phyloP scores from a whole-genome alignment of 1,140 invertebrate genomes.

The Conopomorpha cramerella region DNA sequence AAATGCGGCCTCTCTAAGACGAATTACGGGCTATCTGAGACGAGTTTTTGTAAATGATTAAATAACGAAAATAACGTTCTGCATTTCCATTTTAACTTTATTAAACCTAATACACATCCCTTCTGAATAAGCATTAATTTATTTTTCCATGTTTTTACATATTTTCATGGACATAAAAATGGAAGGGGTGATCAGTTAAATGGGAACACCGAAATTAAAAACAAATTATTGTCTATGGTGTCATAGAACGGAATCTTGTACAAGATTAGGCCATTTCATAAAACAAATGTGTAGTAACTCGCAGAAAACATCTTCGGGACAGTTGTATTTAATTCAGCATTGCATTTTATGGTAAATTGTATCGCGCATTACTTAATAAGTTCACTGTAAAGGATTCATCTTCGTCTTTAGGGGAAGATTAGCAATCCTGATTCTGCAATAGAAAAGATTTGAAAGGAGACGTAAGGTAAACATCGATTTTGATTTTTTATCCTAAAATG shows the following conservation, averaged over 20 bases:
- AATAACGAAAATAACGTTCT: too few species aligned
- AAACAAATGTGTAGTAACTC: constrained; percentile 63
- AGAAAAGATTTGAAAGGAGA: constrained; percentile 59
- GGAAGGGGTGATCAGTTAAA: too few species aligned
- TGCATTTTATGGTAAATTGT: constrained; percentile 59
- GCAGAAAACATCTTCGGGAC: constrained; percentile 61
- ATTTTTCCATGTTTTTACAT: too few species aligned
- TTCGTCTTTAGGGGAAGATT: constrained; percentile 51
- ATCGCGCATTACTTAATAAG: constrained; percentile 48
- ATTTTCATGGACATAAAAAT: too few species aligned
- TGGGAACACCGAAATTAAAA: constrained; percentile 54
- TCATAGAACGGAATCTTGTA: constrained; percentile 62
- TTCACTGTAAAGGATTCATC: constrained; percentile 47
- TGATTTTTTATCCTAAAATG: constrained; percentile 48
- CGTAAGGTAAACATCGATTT: constrained; percentile 63
- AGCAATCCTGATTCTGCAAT: constrained; percentile 58
- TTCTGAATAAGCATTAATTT: too few species aligned
- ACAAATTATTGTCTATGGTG: constrained; percentile 56
- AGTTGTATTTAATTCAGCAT: constrained; percentile 61
- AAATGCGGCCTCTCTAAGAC: too few species aligned
- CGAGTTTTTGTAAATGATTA: too few species aligned
- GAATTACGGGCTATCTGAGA: too few species aligned
- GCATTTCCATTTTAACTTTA: too few species aligned
- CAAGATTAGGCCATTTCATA: constrained; percentile 62
- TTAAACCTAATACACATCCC: too few species aligned